Evolutionary conservation across 2,113 vertebrate species (phyloP), one percentile per base, ranked within the genome.

Genomic region (Bambusicola thoracicus): DNA sequence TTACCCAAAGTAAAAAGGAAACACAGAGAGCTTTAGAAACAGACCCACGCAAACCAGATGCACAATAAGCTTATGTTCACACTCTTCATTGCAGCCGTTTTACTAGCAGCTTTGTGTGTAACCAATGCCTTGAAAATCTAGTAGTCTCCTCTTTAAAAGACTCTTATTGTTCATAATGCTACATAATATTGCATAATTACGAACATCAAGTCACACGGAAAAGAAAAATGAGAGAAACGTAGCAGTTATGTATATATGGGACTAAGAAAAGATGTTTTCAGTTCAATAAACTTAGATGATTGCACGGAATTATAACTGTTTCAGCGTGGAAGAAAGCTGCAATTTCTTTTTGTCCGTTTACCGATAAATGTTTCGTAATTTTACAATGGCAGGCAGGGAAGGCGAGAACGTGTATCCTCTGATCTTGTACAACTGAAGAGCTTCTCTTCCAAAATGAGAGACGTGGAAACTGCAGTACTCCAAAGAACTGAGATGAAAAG

Each of bases 11-110:
- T 21, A 75, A 59, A 87, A 36, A 34, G 27, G 24, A 55, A 40
- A 30, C 12, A 18, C 34, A 65, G 18, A 79, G 62, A 69, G 41
- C 68, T 84, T 88, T 22, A 59, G 19, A 73, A 78, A 78, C 27
- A 86, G 94, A 53, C 5, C 61, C 61, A 62, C 0, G 3, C 30
- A 88, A 94, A 53, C 3, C 46, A 86, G 55, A 41, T 10, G 7
- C 13, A 43, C 3, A 32, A 38, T 1, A 22, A 84, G 56, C 9
- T 81, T 38, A 53, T 32, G 11, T 24, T 70, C 4, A 38, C 0
- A 0, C 18, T 34, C n/a, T 80, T 59, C 73, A 62, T 0, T 59
- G 65, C 16, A 49, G 1, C 0, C 7, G 41, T 4, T 66, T 34
- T 2, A 80, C 48, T 15, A 58, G 15, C 66, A 85, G 10, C 18